These are phyloP conservation scores for Urocyon cinereoargenteus DNA, from an alignment of 2,797 vertebrate genomes.

Conservation along the genomic window DNA sequence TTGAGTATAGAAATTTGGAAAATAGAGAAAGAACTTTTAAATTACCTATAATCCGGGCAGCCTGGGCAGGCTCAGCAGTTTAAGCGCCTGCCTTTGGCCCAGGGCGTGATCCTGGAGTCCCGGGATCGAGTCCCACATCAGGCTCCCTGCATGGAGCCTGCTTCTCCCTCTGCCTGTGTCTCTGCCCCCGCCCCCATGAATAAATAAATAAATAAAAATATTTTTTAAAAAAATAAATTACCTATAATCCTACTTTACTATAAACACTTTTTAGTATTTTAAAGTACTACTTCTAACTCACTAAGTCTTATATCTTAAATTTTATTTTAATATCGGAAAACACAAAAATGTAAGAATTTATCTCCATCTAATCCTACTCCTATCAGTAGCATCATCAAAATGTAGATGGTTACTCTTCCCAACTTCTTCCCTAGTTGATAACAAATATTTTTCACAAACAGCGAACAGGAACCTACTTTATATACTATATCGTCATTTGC, in stretches of 20 bases:
- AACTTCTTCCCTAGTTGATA: neutral
- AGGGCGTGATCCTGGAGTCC: too few species aligned
- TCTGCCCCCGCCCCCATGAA: too few species aligned
- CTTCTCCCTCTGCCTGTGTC: too few species aligned
- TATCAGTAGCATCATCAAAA: neutral
- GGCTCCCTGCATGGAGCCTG: too few species aligned
- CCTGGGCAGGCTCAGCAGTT: too few species aligned
- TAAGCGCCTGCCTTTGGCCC: too few species aligned
- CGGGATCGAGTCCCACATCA: too few species aligned
- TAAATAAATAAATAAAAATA: too few species aligned
- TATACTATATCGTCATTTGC: neutral
- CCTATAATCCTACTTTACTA: neutral
- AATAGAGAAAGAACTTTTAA: constrained; percentile 44
- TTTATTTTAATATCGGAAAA: constrained; percentile 61
- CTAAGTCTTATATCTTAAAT: neutral
- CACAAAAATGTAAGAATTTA: constrained; percentile 27
- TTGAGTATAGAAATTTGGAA: neutral
- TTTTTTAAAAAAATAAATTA: neutral
- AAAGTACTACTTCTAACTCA: neutral
- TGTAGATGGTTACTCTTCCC: neutral
- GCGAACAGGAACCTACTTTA: neutral
- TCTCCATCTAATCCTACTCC: neutral
- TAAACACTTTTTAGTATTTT: neutral
- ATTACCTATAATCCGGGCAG: neutral
- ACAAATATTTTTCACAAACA: constrained; percentile 4